Evolutionary conservation across 2,113 vertebrate genomes (phyloP).

Genomic region (Verasper variegatus): DNA sequence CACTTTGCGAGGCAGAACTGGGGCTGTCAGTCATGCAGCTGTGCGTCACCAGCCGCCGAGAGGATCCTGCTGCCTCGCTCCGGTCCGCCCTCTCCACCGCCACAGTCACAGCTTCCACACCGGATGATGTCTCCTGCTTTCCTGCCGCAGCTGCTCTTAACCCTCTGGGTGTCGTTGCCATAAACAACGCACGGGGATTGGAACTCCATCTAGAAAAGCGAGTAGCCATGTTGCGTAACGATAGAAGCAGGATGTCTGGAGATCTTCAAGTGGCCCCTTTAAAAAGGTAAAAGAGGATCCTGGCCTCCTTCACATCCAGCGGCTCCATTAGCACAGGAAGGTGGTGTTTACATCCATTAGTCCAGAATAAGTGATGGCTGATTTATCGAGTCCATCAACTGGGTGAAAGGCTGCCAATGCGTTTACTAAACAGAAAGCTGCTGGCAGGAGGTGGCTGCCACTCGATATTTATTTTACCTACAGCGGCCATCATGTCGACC

Average conservation of each 20-base stretch:
- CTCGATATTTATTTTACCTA: conserved; percentile 24
- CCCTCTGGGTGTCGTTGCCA: neutral
- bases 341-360: conserved; percentile 63
- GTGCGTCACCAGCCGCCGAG: conserved; percentile 52
- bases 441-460: neutral
- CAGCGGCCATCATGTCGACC: neutral
- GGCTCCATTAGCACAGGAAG: conserved; percentile 60
- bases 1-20: conserved; percentile 66
- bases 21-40: conserved; percentile 70
- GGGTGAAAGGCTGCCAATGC: conserved; percentile 28
- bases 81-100: neutral
- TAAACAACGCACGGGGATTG: conserved; percentile 11
- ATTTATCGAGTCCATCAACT: conserved; percentile 52
- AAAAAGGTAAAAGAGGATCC: conserved; percentile 33
- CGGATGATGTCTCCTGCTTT: neutral
- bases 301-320: conserved; percentile 20
- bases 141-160: neutral
- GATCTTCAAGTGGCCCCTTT: conserved; percentile 33
- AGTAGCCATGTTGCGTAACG: neutral
- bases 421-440: conserved; percentile 31
- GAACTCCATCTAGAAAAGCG: conserved; percentile 23
- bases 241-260: conserved; percentile 17
- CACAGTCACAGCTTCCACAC: too few relatives aligned
- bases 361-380: conserved; percentile 37
- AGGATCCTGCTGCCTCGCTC: conserved; percentile 41